These are phyloP conservation scores for Phaenicophaeus curvirostris DNA, from an alignment of 2,797 vertebrate species.

Conservation along the genomic window DNA sequence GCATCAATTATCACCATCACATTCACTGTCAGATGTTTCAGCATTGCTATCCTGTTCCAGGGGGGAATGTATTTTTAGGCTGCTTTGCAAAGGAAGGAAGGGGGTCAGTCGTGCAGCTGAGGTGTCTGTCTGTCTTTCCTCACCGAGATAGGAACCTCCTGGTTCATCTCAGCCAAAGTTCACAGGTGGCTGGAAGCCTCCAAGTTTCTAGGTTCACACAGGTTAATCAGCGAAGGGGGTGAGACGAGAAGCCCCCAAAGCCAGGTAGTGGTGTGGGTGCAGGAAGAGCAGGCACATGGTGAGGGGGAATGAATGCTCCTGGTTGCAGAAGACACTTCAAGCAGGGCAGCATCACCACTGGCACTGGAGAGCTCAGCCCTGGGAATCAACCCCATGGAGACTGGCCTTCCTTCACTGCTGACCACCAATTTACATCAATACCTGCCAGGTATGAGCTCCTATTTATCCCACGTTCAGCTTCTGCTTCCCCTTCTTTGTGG, in stretches of 20 bases:
- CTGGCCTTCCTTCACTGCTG: background rate
- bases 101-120: background rate
- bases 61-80: conserved; percentile 32
- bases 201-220: background rate
- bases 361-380: background rate
- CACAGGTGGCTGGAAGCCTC: background rate
- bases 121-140: background rate
- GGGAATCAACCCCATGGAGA: background rate
- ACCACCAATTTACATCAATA: background rate
- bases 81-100: background rate
- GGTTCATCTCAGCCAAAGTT: background rate
- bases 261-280: background rate
- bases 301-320: accelerated
- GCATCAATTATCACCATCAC: conserved; percentile 28
- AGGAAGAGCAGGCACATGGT: background rate
- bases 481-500: background rate
- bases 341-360: background rate
- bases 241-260: background rate
- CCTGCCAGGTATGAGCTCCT: background rate
- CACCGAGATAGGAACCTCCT: accelerated
- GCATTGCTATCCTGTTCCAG: background rate
- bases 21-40: conserved; percentile 35
- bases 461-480: background rate
- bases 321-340: background rate
- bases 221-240: background rate